phyloP scores from a whole-genome alignment of 2,797 vertebrate species.

The Okamejei kenojei region DNA sequence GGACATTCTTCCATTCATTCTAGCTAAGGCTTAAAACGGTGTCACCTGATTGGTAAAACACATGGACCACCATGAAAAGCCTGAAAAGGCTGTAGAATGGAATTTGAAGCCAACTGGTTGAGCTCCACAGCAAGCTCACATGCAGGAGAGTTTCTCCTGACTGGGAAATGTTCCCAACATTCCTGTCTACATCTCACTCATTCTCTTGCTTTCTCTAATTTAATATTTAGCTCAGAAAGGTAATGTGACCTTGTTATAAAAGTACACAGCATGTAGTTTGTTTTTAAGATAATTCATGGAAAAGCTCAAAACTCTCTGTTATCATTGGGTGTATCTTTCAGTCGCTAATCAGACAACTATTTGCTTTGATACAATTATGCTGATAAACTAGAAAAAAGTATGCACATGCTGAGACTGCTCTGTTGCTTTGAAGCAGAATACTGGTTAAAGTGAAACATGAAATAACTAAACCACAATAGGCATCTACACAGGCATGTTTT shows the following conservation, averaged over 20 bases:
- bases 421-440: background rate
- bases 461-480: background rate
- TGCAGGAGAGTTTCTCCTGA: background rate
- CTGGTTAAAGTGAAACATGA: background rate
- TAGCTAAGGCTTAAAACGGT: background rate
- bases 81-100: background rate
- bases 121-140: background rate
- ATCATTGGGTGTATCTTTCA: background rate
- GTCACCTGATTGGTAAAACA: background rate
- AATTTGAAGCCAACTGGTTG: background rate
- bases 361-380: background rate
- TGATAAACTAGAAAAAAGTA: background rate
- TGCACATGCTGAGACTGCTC: background rate
- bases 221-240: background rate
- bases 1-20: background rate
- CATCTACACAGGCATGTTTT: background rate
- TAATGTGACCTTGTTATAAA: background rate
- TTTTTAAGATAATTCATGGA: background rate
- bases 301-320: background rate
- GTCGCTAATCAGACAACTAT: background rate
- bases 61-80: background rate
- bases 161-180: slow-evolving; percentile 17
- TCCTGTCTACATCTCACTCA: background rate
- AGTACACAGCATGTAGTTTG: background rate
- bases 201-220: background rate